Conservation (phyloP, 2,113 vertebrate genomes). For the Suricata suricatta region DNA sequence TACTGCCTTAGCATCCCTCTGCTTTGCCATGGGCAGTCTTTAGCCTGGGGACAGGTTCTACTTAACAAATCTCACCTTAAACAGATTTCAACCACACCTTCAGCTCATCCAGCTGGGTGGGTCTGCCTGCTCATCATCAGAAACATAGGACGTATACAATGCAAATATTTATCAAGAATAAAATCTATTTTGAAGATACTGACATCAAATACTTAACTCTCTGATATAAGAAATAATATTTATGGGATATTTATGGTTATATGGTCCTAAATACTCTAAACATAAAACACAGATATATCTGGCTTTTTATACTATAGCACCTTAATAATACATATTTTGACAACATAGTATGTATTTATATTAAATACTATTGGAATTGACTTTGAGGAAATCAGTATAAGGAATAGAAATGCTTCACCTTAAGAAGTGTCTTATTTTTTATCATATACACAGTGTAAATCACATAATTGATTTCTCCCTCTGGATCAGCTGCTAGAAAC, state of each 20-base stretch:
- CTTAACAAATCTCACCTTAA: not conserved
- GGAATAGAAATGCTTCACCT: not conserved
- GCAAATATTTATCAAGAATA: not conserved
- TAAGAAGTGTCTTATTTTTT: not conserved
- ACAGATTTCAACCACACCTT: not conserved
- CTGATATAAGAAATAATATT: not conserved
- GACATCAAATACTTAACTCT: constrained; percentile 19
- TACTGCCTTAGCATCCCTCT: not conserved
- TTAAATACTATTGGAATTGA: not conserved
- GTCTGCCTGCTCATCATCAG: not conserved
- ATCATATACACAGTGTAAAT: not conserved
- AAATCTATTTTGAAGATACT: not conserved
- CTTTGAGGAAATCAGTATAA: not conserved
- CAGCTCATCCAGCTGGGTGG: not conserved
- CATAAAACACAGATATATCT: not conserved
- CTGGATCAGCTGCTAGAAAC: not conserved
- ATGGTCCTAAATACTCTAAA: not conserved
- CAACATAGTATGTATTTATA: not conserved
- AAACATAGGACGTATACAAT: not conserved
- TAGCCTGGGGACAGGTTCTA: not conserved
- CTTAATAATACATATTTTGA: constrained; percentile 17
- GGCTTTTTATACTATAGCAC: not conserved
- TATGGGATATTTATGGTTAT: not conserved
- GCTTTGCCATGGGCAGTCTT: not conserved
- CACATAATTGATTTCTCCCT: not conserved